Base-by-base conservation (phyloP, 2,113 vertebrate species). In the Rhadina sibilatrix region DNA sequence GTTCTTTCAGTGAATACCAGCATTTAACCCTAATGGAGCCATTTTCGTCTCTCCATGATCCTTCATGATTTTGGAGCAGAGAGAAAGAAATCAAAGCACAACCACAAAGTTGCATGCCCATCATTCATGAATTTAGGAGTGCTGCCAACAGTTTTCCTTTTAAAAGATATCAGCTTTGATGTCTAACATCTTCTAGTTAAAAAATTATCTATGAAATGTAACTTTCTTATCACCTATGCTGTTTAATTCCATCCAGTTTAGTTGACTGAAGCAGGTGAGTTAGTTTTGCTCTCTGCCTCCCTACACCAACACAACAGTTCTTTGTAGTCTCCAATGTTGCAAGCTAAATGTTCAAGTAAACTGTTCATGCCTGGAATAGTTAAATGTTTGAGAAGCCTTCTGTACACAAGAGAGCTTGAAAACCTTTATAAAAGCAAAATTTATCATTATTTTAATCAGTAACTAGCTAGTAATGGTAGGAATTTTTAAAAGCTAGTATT, bases 71-170 rank as follows among this genome's bases (percentile, higher is more conserved):
- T 93, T 42, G 54, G 56, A 92, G 71, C 33, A 74, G 46, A 79
- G 33, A 71, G 46, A 88, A 93, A 56, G 68, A 90, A 83, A 83
- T 54, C 71, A 93, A 93, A 96, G 56, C 12, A 59, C 66, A 74
- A 9, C 37, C 68, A 81, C 53, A 37, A 84, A 87, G 74, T 7
- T 53, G 12, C 12, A 46, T 24, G 66, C 25, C 63, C 74, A 50
- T 87, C 61, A 50, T 49, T 42, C 7, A 10, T 16, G 31, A 18
- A 15, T 15, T 87, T n/a, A 75, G 0, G 1, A 88, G 17, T 33
- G 35, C 35, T 89, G 65, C 42, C 79, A 93, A 38, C 7, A 24
- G 44, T 59, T 81, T 70, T 22, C 56, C 27, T 66, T 79, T 76
- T 69, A 42, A 75, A 82, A 85, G 28, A 47, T 40, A 44, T 19